Evolutionary conservation across 2,797 vertebrate genomes (phyloP).

Genomic region (Squalus acanthias): DNA sequence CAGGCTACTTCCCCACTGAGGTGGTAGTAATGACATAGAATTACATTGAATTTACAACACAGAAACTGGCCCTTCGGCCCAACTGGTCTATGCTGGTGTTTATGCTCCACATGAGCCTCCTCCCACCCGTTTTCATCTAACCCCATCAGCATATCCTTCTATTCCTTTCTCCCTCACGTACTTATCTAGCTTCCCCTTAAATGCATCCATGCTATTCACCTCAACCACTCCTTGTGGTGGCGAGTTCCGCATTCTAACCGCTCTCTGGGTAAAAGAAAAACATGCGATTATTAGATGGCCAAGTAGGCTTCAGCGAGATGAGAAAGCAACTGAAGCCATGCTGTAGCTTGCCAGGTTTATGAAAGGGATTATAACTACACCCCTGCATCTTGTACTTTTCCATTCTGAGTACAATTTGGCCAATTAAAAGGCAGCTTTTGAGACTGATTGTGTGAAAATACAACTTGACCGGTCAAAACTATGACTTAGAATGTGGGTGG

Average conservation of each 20-base stretch:
- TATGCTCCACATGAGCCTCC: not conserved
- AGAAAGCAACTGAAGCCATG: not conserved
- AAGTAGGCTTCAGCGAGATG: not conserved
- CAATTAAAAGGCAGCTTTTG: not conserved
- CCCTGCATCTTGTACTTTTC: not conserved
- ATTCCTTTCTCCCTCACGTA: not conserved
- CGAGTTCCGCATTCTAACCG: not conserved
- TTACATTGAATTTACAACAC: not conserved
- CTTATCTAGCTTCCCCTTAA: not conserved
- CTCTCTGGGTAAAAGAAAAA: not conserved
- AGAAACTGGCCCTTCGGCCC: not conserved
- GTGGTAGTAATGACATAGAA: not conserved
- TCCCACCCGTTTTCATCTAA: not conserved
- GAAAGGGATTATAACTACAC: not conserved
- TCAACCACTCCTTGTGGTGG: not conserved
- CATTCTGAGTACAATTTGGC: not conserved
- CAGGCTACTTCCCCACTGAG: not conserved
- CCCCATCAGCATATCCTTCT: not conserved
- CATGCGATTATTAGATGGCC: not conserved
- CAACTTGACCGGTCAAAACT: not conserved
- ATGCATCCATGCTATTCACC: not conserved
- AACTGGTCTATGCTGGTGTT: not conserved
- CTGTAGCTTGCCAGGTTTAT: not conserved
- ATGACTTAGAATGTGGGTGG: not conserved
- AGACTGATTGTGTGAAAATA: not conserved